Evolutionary conservation across 2,113 vertebrate species (phyloP).

Genomic region (Cinclus cinclus): DNA sequence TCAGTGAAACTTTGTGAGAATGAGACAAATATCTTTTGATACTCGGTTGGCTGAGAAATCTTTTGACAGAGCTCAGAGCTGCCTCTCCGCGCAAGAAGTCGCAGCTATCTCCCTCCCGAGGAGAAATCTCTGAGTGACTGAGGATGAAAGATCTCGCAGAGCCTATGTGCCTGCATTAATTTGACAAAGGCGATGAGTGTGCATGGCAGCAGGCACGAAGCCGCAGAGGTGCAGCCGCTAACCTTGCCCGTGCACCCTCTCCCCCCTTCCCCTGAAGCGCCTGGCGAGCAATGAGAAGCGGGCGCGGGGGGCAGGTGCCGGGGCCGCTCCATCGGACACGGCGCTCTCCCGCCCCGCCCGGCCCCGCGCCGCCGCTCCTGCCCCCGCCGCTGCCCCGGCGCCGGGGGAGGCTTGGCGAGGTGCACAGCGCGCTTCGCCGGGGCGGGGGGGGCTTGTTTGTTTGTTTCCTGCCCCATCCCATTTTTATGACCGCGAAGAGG

Average conservation of each 20-base stretch:
- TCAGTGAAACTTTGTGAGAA: not conserved
- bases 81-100: not conserved
- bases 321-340: too few relatives aligned
- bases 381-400: too few relatives aligned
- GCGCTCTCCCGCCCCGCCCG: not conserved
- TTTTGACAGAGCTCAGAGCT: not conserved
- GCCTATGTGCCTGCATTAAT: not conserved
- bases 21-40: not conserved
- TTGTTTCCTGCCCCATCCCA: slow-evolving; percentile 27
- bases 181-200: not conserved
- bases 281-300: not conserved
- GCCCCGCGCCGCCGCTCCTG: too few relatives aligned
- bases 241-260: not conserved
- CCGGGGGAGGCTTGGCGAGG: slow-evolving; percentile 14
- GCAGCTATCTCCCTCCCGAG: not conserved
- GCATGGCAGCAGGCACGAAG: not conserved
- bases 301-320: not conserved
- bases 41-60: not conserved
- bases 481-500: slow-evolving; percentile 56
- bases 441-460: not conserved
- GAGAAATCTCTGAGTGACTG: not conserved
- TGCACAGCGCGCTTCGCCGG: not conserved
- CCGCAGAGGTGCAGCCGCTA: not conserved
- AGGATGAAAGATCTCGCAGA: not conserved
- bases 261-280: not conserved